A percentile compares a stretch with the other conserved stretches of the same genome.
These are phyloP conservation scores for Nephrotoma flavescens DNA, from an alignment of 2,888 invertebrate genomes.

Conservation along the genomic window DNA sequence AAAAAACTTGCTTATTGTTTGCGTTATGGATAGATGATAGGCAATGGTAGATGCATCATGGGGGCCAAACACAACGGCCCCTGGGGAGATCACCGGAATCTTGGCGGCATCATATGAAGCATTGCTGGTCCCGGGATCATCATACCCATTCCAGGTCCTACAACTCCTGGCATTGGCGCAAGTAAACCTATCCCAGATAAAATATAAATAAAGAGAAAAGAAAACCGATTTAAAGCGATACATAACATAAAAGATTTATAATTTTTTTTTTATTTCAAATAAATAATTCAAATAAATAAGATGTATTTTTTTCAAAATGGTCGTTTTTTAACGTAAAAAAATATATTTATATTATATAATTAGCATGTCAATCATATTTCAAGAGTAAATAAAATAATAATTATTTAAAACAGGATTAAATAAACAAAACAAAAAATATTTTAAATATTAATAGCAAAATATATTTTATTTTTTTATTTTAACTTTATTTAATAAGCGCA, in stretches of 20 bases:
- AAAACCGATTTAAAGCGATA: conserved; percentile 5
- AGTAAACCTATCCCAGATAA: conserved; percentile 21
- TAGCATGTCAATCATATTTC: conserved; percentile 7
- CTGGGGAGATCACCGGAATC: conserved; percentile 69
- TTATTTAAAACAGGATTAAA: neutral
- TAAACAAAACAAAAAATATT: neutral
- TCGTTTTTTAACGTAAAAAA: neutral
- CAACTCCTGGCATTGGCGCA: conserved; percentile 26
- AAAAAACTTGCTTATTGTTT: conserved; percentile 5
- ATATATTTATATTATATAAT: neutral
- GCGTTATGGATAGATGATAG: conserved; percentile 25
- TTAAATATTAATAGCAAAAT: neutral
- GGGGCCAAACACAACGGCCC: conserved; percentile 25
- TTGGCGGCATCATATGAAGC: conserved; percentile 61
- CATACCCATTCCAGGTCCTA: conserved; percentile 31
- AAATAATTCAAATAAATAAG: neutral
- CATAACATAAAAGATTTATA: neutral
- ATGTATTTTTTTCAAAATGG: neutral
- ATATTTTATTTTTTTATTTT: neutral
- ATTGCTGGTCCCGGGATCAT: conserved; percentile 36
- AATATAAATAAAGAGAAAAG: conserved; percentile 11
- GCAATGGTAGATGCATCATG: conserved; percentile 26
- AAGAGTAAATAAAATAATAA: neutral
- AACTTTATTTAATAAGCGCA: conserved; percentile 2
- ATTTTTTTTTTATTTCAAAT: neutral